Base-by-base conservation (phyloP, 1,140 invertebrate species). In the Leptopilina clavipes region DNA sequence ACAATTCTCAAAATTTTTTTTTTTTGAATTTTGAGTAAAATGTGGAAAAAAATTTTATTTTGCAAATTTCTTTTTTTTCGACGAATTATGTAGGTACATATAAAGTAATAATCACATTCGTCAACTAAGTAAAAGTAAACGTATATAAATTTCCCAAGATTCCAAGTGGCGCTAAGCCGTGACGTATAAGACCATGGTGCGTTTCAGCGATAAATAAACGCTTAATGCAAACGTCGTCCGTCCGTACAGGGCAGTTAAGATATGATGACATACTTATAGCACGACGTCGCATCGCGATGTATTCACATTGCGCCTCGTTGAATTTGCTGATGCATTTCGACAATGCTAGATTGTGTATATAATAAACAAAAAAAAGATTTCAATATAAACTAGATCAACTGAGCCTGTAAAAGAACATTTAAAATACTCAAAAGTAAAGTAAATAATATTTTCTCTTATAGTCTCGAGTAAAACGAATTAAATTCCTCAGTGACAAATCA, bases 151-250 rank as follows among this genome's bases (percentile, higher is more conserved):
- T 65, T 65, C 31, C 22, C 59, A 37, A 18, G 45, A 74, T 74
- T 74, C 72, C 22, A 31, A 14, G 37, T 12, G 40, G 48, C 37
- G 52, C 71, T 77, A 59, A 25, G 54, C 72, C 37, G 70, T 70
- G 25, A 44, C 43, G 25, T 45, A 72, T 56, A 71, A 65, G 59
- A 65, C 59, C 59, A 65, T 65, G 59, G 59, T 65, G 14, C 10
- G 73, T 76, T 81, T 79, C 72, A 56, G 70, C 75, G 70, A 82
- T 82, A 77, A 80, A 80, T 82, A 76, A 44, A 76, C 72, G 73
- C 77, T 77, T 76, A 79, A 82, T 82, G 75, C 74, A 65, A 76
- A 56, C 71, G 74, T 77, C 77, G 75, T 80, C 72, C 31, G 75
- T 65, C 22, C 59, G 59, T 31, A 65, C 19, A 31, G 71, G 76